Evolutionary conservation across 2,888 invertebrate genomes (phyloP), one percentile per base, ranked within the genome.

Genomic region (Caenorhabditis wallacei): DNA sequence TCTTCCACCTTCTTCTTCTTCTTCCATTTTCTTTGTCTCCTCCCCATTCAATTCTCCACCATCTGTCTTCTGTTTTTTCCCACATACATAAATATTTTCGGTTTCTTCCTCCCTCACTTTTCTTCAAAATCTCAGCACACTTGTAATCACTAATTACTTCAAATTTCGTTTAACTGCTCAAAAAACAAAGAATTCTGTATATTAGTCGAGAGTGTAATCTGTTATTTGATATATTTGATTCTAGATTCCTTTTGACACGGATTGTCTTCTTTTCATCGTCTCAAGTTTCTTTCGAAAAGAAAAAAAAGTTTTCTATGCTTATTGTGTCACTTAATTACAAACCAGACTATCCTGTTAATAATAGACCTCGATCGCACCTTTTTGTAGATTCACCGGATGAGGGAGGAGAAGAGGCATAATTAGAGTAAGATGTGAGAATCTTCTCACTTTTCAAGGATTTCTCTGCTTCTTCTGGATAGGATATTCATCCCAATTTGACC

Each of bases 81-180:
- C 76, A 76, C 76, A 61, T 59, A 53, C 68, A 76, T 76, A 76
- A 76, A 68, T 76, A 76, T 68, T 75, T 75, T 68, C 48, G 46
- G 18, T 35, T 43, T 22, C 48, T 46, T 53, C 24, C 54, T 56
- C 59, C 51, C 66, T 57, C 56, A 22, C 35, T 48, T 30, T 30
- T 8, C 3, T 30, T 30, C 30, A 30, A 30, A 40, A 26, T 48
- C 68, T 53, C 35, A n/a, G 10, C 46, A n/a, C 46, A n/a, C 66
- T 56, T 64, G 56, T 54, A 74, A 64, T 75, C 66, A 66, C 75
- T 57, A 75, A 75, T 75, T 75, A 75, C 61, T 26, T 57, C 48
- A 30, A 59, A 16, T 43, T 16, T 7, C 13, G 26, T 37, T 40
- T 40, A 1, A 59, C 43, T 61, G 61, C 61, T 72, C 59, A 40